phyloP scores from a whole-genome alignment of 1,140 invertebrate species.

The Geopemphigus sp. region DNA sequence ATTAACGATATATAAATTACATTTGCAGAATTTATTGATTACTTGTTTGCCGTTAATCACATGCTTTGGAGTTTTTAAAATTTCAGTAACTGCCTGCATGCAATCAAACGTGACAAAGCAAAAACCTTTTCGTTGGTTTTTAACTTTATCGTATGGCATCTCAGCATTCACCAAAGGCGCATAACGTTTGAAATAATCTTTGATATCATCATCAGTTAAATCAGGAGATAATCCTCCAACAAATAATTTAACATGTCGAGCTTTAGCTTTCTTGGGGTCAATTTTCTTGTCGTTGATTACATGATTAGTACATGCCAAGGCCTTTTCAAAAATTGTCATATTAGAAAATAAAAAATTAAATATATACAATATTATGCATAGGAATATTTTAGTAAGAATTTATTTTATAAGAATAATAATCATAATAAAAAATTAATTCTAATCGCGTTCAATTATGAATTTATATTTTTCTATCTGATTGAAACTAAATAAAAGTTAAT shows the following conservation, averaged over 20 bases:
- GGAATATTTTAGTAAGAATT: too few relatives aligned
- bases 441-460: too few relatives aligned
- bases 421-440: too few relatives aligned
- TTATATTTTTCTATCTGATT: too few relatives aligned
- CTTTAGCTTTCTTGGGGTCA: constrained; percentile 92
- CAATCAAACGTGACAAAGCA: constrained; percentile 94
- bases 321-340: constrained; percentile 56
- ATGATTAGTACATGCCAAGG: constrained; percentile 78
- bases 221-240: constrained; percentile 88
- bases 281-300: constrained; percentile 91
- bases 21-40: background rate
- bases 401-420: too few relatives aligned
- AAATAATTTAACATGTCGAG: constrained; percentile 90
- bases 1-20: background rate
- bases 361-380: too few relatives aligned
- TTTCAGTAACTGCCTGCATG: constrained; percentile 85
- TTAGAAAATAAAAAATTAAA: too few relatives aligned
- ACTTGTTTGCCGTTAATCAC: constrained; percentile 87
- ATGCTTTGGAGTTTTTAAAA: constrained; percentile 87
- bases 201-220: constrained; percentile 88
- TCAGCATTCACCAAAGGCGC: constrained; percentile 82
- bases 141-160: constrained; percentile 94
- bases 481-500: too few relatives aligned
- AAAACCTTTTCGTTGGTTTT: constrained; percentile 92
- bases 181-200: constrained; percentile 84